These are phyloP conservation scores for Dendrocincla fuliginosa DNA, from an alignment of 2,797 vertebrate species.

Conservation along the genomic window DNA sequence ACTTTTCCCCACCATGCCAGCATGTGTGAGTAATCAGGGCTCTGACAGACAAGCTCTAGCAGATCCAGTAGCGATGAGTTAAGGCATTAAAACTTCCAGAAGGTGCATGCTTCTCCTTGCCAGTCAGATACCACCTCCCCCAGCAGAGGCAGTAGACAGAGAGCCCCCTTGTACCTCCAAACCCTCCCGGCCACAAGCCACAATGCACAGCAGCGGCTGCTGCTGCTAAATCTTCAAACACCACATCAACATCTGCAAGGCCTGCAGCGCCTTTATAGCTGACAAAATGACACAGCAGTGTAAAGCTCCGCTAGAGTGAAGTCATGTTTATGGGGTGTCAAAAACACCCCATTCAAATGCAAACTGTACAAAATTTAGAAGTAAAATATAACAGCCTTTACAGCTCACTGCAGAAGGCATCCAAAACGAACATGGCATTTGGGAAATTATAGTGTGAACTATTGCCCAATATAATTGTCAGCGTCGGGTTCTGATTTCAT, in stretches of 20 bases:
- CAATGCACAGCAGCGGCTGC: neutral
- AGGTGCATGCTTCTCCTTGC: neutral
- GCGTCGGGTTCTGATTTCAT: neutral
- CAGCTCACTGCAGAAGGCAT: conserved; percentile 25
- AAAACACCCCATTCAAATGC: conserved; percentile 28
- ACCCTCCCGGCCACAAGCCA: neutral
- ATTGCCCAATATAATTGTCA: conserved; percentile 38
- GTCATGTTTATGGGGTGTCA: conserved; percentile 37
- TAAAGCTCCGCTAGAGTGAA: conserved; percentile 1
- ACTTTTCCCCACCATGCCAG: neutral
- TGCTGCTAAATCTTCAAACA: neutral
- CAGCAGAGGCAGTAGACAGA: neutral
- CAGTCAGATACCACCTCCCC: neutral
- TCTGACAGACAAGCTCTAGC: neutral
- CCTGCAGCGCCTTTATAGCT: neutral
- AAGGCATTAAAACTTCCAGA: neutral
- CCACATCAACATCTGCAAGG: neutral
- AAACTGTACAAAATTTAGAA: conserved; percentile 30
- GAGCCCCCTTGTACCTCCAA: neutral
- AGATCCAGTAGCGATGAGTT: neutral
- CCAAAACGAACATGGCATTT: conserved; percentile 18
- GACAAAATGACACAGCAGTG: neutral
- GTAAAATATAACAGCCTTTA: conserved; percentile 17
- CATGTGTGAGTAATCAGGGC: neutral
- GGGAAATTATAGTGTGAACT: conserved; percentile 24